Conservation (phyloP, 2,113 vertebrate genomes). For the Notarius lentiginosus region DNA sequence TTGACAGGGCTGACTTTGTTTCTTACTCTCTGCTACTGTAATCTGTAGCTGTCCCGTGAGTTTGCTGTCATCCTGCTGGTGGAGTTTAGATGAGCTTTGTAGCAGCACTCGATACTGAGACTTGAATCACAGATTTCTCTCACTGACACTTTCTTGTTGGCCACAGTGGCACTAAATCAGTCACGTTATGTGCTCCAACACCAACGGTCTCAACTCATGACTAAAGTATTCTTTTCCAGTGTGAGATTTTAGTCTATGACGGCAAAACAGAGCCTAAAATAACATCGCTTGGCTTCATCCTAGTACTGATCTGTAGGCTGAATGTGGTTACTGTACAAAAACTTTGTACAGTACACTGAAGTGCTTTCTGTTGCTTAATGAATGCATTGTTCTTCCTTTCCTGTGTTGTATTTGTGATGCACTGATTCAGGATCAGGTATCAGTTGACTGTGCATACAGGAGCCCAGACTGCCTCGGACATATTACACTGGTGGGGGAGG, state of each 20-base stretch:
- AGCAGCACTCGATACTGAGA: neutral
- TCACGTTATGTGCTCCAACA: neutral
- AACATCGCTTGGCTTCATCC: neutral
- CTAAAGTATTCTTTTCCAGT: neutral
- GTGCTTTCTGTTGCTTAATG: neutral
- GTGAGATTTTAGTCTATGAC: neutral
- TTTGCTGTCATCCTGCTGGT: neutral
- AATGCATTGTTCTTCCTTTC: neutral
- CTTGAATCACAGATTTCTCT: neutral
- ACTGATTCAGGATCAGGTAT: constrained; percentile 8
- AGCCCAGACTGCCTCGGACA: constrained; percentile 19
- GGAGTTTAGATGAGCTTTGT: neutral
- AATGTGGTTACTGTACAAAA: no score
- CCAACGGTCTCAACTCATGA: neutral
- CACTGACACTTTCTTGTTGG: neutral
- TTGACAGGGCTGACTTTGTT: neutral
- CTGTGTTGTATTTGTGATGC: neutral
- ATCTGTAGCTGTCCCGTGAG: neutral
- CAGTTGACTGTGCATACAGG: neutral
- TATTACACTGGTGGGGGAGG: constrained; percentile 2
- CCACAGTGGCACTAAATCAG: neutral
- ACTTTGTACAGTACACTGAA: neutral
- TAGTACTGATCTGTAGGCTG: neutral
- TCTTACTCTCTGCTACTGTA: neutral
- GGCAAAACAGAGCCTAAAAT: neutral